Conservation (phyloP, 2,113 vertebrate species). For the Elgaria multicarinata region DNA sequence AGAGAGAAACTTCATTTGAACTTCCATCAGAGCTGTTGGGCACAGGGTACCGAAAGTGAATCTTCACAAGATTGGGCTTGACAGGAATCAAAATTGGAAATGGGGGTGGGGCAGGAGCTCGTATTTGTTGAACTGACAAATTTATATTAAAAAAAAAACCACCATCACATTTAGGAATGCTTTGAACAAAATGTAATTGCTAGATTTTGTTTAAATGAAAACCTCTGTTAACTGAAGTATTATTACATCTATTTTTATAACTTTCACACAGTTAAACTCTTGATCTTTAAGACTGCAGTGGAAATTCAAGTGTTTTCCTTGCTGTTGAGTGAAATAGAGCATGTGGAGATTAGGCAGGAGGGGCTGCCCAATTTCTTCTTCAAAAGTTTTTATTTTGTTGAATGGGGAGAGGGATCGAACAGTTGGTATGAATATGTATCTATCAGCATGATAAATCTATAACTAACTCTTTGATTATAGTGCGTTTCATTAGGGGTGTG, state of each 20-base stretch:
- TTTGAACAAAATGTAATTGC: not conserved
- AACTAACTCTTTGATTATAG: not conserved
- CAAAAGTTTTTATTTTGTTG: not conserved
- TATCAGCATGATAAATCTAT: not conserved
- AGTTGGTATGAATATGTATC: not conserved
- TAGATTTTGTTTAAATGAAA: not conserved
- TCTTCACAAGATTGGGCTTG: not conserved
- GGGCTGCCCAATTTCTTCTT: not conserved
- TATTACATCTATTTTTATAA: too few relatives aligned
- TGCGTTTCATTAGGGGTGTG: too few relatives aligned
- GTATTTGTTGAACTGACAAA: not conserved
- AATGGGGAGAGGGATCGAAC: not conserved
- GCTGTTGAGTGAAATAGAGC: not conserved
- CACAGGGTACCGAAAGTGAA: not conserved
- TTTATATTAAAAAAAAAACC: too few relatives aligned
- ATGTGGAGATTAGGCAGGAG: fast-evolving
- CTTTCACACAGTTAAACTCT: not conserved
- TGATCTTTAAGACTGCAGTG: fast-evolving
- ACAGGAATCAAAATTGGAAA: not conserved
- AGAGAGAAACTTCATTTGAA: not conserved
- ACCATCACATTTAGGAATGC: not conserved
- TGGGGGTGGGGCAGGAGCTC: not conserved
- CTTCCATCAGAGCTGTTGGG: not conserved
- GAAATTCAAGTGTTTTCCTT: not conserved
- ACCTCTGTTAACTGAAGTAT: not conserved